A percentile compares a stretch with the other conserved stretches of the same genome.
Evolutionary conservation across 2,888 invertebrate species (phyloP).

Genomic region (Lathronympha strigana): DNA sequence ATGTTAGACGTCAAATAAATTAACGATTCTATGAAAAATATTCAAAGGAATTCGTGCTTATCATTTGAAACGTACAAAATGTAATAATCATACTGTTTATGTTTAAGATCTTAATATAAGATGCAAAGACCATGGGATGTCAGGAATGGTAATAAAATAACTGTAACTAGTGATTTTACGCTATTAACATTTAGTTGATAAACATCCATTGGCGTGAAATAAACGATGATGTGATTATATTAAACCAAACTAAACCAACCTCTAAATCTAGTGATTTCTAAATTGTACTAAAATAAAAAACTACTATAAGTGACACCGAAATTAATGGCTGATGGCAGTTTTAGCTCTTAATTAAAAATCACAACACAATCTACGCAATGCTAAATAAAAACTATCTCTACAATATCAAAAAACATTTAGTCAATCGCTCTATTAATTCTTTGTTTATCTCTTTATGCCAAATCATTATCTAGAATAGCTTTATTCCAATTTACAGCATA

Average conservation of each 20-base stretch:
- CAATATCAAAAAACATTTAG: constrained; percentile 36
- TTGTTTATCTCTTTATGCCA: background rate
- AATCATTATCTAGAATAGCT: background rate
- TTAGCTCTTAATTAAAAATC: constrained; percentile 44
- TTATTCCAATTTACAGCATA: background rate
- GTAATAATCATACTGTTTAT: no score
- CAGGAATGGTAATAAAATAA: no score
- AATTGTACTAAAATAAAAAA: constrained; percentile 8
- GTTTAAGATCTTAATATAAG: no score
- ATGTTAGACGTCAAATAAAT: no score
- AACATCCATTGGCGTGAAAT: background rate
- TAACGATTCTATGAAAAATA: no score
- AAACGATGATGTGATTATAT: background rate
- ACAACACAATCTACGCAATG: constrained; percentile 53
- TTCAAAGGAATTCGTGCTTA: no score
- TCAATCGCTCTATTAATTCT: constrained; percentile 2
- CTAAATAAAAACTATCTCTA: constrained; percentile 51
- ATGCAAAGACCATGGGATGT: no score
- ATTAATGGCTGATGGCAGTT: constrained; percentile 60
- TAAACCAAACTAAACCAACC: background rate
- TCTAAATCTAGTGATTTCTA: constrained; percentile 6
- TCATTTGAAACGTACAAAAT: no score
- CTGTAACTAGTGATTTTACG: no score
- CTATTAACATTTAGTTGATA: background rate
- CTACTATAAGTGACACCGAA: constrained; percentile 20